These are phyloP conservation scores for Sympetrum striolatum DNA, from an alignment of 2,888 invertebrate species.

Conservation along the genomic window DNA sequence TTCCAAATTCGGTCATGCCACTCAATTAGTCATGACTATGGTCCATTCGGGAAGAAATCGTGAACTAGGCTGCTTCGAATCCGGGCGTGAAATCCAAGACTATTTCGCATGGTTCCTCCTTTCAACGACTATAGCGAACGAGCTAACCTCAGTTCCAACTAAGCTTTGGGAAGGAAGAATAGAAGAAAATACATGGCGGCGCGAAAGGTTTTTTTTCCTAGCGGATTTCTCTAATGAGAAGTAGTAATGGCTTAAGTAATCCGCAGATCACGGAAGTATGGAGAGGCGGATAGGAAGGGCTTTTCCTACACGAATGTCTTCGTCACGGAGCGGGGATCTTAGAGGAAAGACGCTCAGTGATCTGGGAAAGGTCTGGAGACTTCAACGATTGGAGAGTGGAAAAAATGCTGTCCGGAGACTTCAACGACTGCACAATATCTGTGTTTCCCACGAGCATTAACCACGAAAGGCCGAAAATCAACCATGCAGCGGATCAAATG, in stretches of 20 bases:
- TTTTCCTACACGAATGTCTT: background rate
- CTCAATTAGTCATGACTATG: background rate
- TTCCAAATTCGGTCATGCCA: background rate
- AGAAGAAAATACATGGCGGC: background rate
- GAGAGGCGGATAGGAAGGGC: background rate
- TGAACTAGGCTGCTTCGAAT: background rate
- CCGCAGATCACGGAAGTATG: background rate
- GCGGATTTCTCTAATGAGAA: background rate
- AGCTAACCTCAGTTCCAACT: background rate
- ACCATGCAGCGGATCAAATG: too few relatives aligned
- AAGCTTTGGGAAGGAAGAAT: background rate
- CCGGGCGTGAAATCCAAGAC: background rate
- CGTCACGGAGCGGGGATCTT: background rate
- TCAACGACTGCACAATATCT: background rate
- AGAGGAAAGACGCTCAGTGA: background rate
- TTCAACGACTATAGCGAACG: background rate
- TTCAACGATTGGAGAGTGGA: background rate
- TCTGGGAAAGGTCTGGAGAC: background rate
- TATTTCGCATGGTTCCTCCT: background rate
- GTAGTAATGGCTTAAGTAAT: background rate
- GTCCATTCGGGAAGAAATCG: background rate
- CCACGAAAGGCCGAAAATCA: background rate
- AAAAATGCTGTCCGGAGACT: background rate
- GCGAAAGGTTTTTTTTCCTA: background rate
- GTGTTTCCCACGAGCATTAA: background rate